Evolutionary conservation across 2,888 invertebrate species (phyloP).

Genomic region (Agrochola macilenta): DNA sequence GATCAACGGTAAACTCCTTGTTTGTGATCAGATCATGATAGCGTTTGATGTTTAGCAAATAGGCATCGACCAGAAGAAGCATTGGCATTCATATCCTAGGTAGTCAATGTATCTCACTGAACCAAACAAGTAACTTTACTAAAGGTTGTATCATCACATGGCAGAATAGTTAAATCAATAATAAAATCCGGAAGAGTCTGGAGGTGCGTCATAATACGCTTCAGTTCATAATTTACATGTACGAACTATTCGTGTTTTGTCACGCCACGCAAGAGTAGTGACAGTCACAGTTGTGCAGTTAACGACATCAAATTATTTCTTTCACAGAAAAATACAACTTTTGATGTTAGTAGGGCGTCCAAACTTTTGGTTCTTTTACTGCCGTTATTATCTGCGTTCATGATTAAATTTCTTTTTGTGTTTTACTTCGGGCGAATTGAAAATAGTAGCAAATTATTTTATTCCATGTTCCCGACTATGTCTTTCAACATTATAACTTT

Average conservation of each 20-base stretch:
- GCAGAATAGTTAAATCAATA: not conserved
- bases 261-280: slow-evolving; percentile 31
- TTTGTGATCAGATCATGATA: not conserved
- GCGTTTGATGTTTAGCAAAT: not conserved
- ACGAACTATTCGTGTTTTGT: not conserved
- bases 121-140: not conserved
- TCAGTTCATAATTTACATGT: slow-evolving; percentile 13
- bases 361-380: slow-evolving; percentile 18
- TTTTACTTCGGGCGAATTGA: not conserved
- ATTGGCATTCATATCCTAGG: not conserved
- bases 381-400: slow-evolving; percentile 29
- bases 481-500: not conserved
- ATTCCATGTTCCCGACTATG: not conserved
- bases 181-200: not conserved
- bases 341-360: slow-evolving; percentile 33
- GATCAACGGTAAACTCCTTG: not conserved
- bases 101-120: not conserved
- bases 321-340: slow-evolving; percentile 29
- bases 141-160: not conserved
- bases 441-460: slow-evolving; percentile 23
- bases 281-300: slow-evolving; percentile 16
- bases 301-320: slow-evolving; percentile 46
- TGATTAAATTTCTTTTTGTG: not conserved
- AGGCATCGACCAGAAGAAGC: not conserved
- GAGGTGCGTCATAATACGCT: not conserved